A percentile compares a stretch with the other conserved stretches of the same genome.
Evolutionary conservation across 2,797 vertebrate genomes (phyloP).

Genomic region (Rhincodon typus): DNA sequence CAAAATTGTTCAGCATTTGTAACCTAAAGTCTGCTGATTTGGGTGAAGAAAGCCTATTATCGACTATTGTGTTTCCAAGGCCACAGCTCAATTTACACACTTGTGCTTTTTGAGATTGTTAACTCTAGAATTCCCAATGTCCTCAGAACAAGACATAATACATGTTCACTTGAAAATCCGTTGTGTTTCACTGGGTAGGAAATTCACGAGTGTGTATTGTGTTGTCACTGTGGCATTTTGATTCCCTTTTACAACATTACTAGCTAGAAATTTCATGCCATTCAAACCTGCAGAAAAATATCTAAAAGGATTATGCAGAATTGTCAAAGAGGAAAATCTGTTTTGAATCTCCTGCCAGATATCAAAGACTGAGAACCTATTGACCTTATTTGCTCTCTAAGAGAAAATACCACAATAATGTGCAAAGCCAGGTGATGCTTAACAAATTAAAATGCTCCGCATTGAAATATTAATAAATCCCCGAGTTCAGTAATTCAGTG

Average conservation of each 20-base stretch:
- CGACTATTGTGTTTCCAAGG: not conserved
- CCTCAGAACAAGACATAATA: not conserved
- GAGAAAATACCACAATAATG: too few species aligned
- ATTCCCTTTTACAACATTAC: not conserved
- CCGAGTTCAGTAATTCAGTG: too few species aligned
- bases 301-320: not conserved
- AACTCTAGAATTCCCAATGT: not conserved
- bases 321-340: not conserved
- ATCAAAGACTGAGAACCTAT: too few species aligned
- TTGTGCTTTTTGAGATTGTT: not conserved
- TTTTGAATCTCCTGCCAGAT: too few species aligned
- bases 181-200: not conserved
- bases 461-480: too few species aligned
- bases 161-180: not conserved
- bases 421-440: too few species aligned
- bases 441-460: too few species aligned
- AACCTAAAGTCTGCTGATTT: not conserved
- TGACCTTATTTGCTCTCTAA: too few species aligned
- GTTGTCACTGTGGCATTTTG: not conserved
- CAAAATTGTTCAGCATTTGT: not conserved
- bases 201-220: not conserved
- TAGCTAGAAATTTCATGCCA: not conserved
- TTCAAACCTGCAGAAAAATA: not conserved
- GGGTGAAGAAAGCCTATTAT: not conserved
- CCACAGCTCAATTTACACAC: not conserved